Base-by-base conservation (phyloP, 2,888 invertebrate genomes). In the Oligia latruncula region DNA sequence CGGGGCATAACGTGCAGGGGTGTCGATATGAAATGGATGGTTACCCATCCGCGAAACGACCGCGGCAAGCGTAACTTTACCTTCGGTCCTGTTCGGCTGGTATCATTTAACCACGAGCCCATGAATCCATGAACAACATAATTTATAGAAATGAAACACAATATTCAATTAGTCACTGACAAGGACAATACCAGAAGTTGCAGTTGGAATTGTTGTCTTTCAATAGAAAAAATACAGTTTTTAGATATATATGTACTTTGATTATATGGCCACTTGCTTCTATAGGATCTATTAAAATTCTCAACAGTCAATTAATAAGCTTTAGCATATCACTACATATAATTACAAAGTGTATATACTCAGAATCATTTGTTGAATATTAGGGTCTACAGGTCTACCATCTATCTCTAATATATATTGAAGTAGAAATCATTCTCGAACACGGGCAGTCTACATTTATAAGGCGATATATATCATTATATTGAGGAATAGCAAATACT, bases 401-500 rank as follows among this genome's bases (percentile, higher is more conserved):
- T 9, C 87, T 89, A 87, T 43, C 4, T 82, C 74, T 82, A 82
- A 88, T 86, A 77, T 76, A 58, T 68, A 55, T 52, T 77, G 76
- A 67, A 76, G 55, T 77, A 78, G 70, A 78, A 85, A 74, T 74
- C 0, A 75, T 85, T 81, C 17, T 87, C 35, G 40, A 81, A 85
- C 65, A 81, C 70, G 76, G 73, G 71, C 88, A 86, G 88, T 86
- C 88, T 84, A 87, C 87, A 73, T 40, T 40, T 77, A 64, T 87
- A 89, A 87, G 89, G 87, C 87, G 62, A 87, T 89, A 88, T 60
- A 88, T 87, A 87, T 74, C 2, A 71, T 79, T 75, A 71, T 79
- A 70, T 73, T 66, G 64, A 62, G 84, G 72, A 79, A 84, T 75
- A 64, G 70, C 74, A 87, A 78, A 23, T 72, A 70, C 65, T 74